Evolutionary conservation across 2,888 invertebrate genomes (phyloP), one percentile per base, ranked within the genome.

Genomic region (Melangyna quadrimaculata): DNA sequence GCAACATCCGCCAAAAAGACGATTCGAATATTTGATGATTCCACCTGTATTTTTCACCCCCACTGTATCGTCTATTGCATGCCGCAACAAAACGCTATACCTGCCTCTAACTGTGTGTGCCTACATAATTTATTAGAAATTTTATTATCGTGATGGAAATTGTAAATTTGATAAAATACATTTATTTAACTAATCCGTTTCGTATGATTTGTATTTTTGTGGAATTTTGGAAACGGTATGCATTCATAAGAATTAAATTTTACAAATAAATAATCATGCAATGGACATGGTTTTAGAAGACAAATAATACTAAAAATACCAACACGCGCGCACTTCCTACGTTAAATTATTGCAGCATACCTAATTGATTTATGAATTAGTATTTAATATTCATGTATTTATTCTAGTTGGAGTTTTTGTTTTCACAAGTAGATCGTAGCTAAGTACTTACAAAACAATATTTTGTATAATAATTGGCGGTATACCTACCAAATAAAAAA

Each of bases 111-210:
- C 45, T 71, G 70, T 65, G 70, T 65, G 70, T 32, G 65, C 12
- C 65, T 65, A 29, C 63, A 79, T 84, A 79, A 84, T 79, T 84
- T 78, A 83, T 79, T 70, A 75, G 29, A 65, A 45, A 45, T 77
- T 84, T 77, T 79, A 75, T 84, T 84, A 84, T 84, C 84, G 70
- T 75, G 84, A 84, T 77, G 75, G 75, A 84, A 84, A 80, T 84
- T 84, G 84, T 79, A 80, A 84, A 79, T 75, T 84, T 75, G 79
- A 84, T 84, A 84, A 79, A 84, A 84, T 72, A 51, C 67, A 75
- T 84, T 84, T 80, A 79, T 84, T 79, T 65, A 61, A 37, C 40
- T 65, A 79, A 80, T 84, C 67, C 59, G 53, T 71, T 79, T 70
- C 57, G 70, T 78, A 81, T 77, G 71, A 82, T 67, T 82, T 78